A percentile compares a stretch with the other conserved stretches of the same genome.
These are phyloP conservation scores for Diaprepes abbreviatus DNA, from an alignment of 2,888 invertebrate species.

Conservation along the genomic window DNA sequence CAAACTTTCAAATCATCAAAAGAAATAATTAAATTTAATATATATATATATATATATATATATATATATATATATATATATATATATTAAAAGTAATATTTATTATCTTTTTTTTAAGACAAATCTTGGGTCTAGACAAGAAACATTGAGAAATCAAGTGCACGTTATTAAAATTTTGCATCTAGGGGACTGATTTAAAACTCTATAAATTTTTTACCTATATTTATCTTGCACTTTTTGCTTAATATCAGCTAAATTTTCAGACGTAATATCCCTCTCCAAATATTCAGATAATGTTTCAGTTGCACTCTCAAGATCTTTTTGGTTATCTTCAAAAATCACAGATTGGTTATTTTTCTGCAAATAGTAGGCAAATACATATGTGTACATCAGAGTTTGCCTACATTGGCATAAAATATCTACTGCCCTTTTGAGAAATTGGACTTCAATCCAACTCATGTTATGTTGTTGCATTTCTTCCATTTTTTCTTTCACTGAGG, in stretches of 20 bases:
- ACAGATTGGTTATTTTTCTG: slow-evolving; percentile 98
- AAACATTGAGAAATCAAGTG: too few relatives aligned
- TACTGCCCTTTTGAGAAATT: slow-evolving; percentile 97
- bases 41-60: too few relatives aligned
- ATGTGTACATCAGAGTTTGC: slow-evolving; percentile 98
- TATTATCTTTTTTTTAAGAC: too few relatives aligned
- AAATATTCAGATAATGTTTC: slow-evolving; percentile 97
- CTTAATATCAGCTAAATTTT: slow-evolving; percentile 97
- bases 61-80: too few relatives aligned
- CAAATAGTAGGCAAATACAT: slow-evolving; percentile 99
- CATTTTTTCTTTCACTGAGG: slow-evolving; percentile 97
- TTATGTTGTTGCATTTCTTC: slow-evolving; percentile 99
- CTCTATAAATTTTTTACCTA: slow-evolving; percentile 72
- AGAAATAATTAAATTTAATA: too few relatives aligned
- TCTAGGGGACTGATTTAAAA: too few relatives aligned
- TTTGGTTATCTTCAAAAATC: slow-evolving; percentile 99
- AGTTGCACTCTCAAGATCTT: slow-evolving; percentile 96
- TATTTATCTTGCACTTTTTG: slow-evolving; percentile 99
- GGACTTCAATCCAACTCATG: slow-evolving; percentile 99
- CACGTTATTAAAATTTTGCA: too few relatives aligned
- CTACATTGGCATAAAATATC: slow-evolving; percentile 97
- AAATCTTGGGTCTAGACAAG: too few relatives aligned
- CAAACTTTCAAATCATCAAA: too few relatives aligned
- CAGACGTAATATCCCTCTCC: slow-evolving; percentile 97
- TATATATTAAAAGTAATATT: too few relatives aligned